A percentile compares a stretch with the other conserved stretches of the same genome.
Conservation (phyloP, 2,888 invertebrate genomes). For the Drepanosiphum platanoidis region DNA sequence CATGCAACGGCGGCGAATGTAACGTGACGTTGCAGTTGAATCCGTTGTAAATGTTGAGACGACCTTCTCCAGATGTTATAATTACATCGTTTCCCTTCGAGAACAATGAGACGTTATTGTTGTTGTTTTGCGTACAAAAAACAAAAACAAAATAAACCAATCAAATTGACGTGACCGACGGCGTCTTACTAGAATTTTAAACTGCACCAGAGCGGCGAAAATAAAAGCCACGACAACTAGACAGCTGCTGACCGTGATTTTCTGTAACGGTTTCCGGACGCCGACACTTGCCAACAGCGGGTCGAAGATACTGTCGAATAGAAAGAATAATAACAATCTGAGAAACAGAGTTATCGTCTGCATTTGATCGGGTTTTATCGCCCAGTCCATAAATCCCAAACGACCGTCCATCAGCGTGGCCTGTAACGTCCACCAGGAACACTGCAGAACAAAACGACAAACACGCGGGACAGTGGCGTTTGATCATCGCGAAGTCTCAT, state of each 20-base stretch:
- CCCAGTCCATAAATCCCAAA: conserved; percentile 73
- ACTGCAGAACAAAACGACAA: conserved; percentile 53
- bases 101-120: neutral
- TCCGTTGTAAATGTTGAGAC: conserved; percentile 46
- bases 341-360: conserved; percentile 90
- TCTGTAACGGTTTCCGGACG: conserved; percentile 81
- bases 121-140: neutral
- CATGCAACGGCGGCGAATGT: neutral
- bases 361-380: conserved; percentile 92
- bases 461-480: too few relatives aligned
- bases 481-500: too few relatives aligned
- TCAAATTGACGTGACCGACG: too few relatives aligned
- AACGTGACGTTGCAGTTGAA: conserved; percentile 46
- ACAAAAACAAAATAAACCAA: too few relatives aligned
- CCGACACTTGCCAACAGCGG: conserved; percentile 78
- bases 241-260: conserved; percentile 87
- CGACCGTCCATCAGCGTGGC: conserved; percentile 87
- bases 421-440: conserved; percentile 70
- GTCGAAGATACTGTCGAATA: conserved; percentile 83
- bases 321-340: conserved; percentile 84
- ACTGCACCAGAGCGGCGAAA: conserved; percentile 77
- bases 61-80: conserved; percentile 11
- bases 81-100: conserved; percentile 15
- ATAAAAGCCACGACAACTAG: conserved; percentile 85
- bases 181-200: conserved; percentile 67